Evolutionary conservation across 53 echinoderm and acorn worm genomes (phyloP).

Genomic region (Paelopatides confundens): DNA sequence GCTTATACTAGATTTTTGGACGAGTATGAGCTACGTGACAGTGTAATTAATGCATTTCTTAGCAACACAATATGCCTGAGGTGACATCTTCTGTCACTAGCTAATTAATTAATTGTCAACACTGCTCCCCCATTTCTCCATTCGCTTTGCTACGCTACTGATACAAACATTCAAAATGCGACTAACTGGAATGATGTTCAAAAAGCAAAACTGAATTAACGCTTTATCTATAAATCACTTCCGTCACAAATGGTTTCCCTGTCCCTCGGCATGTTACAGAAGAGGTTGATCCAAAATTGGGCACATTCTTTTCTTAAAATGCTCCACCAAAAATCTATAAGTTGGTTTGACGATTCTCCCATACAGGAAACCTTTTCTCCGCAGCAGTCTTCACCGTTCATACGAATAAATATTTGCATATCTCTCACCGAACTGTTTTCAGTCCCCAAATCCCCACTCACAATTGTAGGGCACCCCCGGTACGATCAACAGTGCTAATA

Average conservation of each 20-base stretch:
- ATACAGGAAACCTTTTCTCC: slow-evolving; percentile 28
- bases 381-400: slow-evolving; percentile 10
- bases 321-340: slow-evolving; percentile 76
- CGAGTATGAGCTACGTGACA: no score
- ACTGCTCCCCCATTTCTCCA: no score
- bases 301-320: slow-evolving; percentile 57
- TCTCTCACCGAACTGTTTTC: not conserved
- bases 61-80: no score
- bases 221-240: slow-evolving; percentile 45
- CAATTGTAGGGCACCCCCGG: slow-evolving; percentile 41
- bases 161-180: no score
- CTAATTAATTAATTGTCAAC: no score
- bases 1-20: no score
- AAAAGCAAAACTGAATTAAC: slow-evolving; percentile 57
- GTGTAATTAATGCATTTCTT: no score
- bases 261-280: slow-evolving; percentile 35
- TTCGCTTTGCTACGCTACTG: no score
- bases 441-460: slow-evolving; percentile 57
- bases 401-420: slow-evolving; percentile 56
- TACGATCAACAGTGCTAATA: slow-evolving; percentile 13
- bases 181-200: slow-evolving; percentile 56
- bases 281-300: slow-evolving; percentile 68
- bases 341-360: slow-evolving; percentile 61
- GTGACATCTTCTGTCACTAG: no score
- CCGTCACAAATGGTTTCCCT: slow-evolving; percentile 45